phyloP scores from a whole-genome alignment of 2,797 vertebrate genomes.

The Enteromius trimaculatus region DNA sequence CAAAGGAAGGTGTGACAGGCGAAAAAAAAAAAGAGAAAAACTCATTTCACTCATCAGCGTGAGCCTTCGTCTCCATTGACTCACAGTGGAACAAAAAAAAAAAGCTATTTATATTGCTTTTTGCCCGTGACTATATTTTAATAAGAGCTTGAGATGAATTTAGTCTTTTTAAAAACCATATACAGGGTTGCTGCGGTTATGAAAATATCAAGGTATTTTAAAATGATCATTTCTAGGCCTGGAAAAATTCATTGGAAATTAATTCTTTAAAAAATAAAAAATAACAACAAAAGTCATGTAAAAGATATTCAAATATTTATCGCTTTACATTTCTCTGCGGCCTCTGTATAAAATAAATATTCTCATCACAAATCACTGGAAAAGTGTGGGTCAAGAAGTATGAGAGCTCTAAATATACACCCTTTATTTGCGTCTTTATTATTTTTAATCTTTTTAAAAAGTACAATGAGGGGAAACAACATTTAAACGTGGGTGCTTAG shows the following conservation, averaged over 20 bases:
- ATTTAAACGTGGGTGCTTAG: constrained; percentile 24
- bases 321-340: too few species aligned
- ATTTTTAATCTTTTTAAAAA: constrained; percentile 1
- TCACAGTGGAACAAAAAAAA: constrained; percentile 21
- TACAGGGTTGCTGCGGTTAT: background rate
- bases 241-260: background rate
- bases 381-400: background rate
- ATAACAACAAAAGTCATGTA: background rate
- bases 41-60: constrained; percentile 45
- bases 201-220: background rate
- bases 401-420: background rate
- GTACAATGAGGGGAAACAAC: constrained; percentile 5
- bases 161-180: background rate
- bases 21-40: constrained; percentile 49
- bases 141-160: background rate
- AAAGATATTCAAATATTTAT: background rate
- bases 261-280: background rate
- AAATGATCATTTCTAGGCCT: background rate
- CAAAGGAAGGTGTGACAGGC: constrained; percentile 64
- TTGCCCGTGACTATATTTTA: constrained; percentile 17
- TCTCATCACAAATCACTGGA: background rate
- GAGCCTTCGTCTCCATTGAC: constrained; percentile 40
- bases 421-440: background rate
- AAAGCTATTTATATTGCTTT: constrained; percentile 24
- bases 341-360: background rate